Conservation (phyloP, 2,797 vertebrate genomes). For the Gobionotothen gibberifrons region DNA sequence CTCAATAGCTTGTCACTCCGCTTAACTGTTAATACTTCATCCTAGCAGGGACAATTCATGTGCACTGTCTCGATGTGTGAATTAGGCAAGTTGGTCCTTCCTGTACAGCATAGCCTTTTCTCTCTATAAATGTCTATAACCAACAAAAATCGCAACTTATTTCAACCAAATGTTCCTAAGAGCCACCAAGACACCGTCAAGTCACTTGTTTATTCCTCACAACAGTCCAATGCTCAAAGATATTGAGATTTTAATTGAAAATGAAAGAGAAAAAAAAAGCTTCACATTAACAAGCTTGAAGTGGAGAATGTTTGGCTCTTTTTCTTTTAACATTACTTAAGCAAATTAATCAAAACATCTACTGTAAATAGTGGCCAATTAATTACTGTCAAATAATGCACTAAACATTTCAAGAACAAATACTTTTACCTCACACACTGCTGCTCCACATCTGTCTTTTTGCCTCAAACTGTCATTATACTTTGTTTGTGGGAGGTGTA, state of each 20-base stretch:
- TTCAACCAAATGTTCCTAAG: not conserved
- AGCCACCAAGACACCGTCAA: not conserved
- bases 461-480: conserved; percentile 1
- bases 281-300: not conserved
- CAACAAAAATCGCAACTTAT: not conserved
- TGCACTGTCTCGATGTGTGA: not conserved
- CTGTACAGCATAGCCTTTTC: not conserved
- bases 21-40: conserved; percentile 8
- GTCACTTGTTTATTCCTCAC: not conserved
- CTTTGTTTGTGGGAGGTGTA: not conserved
- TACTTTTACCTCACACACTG: not conserved
- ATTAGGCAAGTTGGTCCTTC: not conserved
- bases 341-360: not conserved
- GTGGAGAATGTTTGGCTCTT: not conserved
- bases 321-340: not conserved
- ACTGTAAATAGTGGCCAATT: not conserved
- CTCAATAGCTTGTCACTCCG: not conserved
- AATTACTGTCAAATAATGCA: not conserved
- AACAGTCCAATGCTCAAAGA: not conserved
- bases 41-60: not conserved
- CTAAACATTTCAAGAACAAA: not conserved
- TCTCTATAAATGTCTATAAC: too few species aligned
- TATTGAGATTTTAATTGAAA: not conserved
- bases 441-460: conserved; percentile 5
- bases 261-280: not conserved